These are phyloP conservation scores for Phycodurus eques DNA, from an alignment of 2,113 vertebrate genomes.

Conservation along the genomic window DNA sequence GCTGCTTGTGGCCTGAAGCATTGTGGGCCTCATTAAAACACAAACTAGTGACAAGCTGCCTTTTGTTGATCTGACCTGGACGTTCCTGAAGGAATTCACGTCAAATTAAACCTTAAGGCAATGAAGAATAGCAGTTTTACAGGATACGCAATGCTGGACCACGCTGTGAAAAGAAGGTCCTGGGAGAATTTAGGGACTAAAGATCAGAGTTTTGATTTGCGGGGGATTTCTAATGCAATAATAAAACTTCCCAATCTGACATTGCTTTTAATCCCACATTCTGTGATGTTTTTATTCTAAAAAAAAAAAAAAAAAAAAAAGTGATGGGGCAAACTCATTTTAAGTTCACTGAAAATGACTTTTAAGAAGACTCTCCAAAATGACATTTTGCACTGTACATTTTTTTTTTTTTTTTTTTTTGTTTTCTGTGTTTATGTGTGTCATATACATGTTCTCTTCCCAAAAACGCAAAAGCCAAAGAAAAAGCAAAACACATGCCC, in stretches of 20 bases:
- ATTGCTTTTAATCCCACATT: no score
- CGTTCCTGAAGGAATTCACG: constrained; percentile 27
- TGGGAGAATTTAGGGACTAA: background rate
- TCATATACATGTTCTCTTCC: no score
- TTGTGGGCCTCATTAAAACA: constrained; percentile 31
- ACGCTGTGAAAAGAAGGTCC: background rate
- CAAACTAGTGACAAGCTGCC: constrained; percentile 13
- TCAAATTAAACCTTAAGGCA: constrained; percentile 8
- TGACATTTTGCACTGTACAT: no score
- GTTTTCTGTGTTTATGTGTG: no score
- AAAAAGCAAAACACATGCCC: background rate
- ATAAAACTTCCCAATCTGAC: background rate
- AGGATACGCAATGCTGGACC: background rate
- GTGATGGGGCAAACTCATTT: background rate
- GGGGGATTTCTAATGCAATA: background rate
- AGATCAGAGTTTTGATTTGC: background rate
- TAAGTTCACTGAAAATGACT: background rate
- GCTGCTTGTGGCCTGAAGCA: background rate
- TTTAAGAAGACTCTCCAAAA: background rate
- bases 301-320: no score
- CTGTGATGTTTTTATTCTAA: no score
- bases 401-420: no score
- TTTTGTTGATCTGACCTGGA: constrained; percentile 29
- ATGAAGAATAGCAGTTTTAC: background rate
- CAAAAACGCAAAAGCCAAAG: background rate